phyloP scores from a whole-genome alignment of 1,140 invertebrate genomes.

The Panagrolaimus sp. region DNA sequence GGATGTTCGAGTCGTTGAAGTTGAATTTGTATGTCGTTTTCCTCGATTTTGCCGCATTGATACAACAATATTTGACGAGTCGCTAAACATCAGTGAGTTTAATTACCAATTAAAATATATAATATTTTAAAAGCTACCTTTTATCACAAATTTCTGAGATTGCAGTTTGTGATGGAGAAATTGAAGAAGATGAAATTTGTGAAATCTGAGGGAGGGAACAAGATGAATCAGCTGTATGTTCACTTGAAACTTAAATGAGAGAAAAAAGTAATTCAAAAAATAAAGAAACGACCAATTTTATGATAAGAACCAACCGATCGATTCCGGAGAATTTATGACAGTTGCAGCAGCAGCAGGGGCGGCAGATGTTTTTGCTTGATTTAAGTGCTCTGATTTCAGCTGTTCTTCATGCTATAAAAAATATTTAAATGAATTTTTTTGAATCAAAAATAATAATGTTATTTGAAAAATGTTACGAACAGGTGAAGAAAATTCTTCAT shows the following conservation, averaged over 20 bases:
- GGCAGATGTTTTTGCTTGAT: no score
- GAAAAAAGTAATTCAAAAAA: no score
- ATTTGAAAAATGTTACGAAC: neutral
- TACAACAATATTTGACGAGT: constrained; percentile 12
- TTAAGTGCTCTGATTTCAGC: no score
- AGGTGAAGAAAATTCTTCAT: constrained; percentile 7
- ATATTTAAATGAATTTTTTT: no score
- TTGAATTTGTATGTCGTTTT: constrained; percentile 8
- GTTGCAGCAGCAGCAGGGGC: no score
- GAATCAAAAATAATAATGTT: no score
- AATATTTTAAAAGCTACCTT: neutral
- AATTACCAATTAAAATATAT: neutral
- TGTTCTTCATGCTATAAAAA: no score
- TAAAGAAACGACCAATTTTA: no score
- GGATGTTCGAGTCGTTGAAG: constrained; percentile 19
- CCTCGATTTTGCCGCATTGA: neutral
- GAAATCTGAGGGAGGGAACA: constrained; percentile 10
- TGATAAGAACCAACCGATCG: no score
- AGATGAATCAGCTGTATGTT: neutral
- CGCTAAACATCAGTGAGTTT: neutral
- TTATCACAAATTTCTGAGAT: constrained; percentile 11
- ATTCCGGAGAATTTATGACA: no score
- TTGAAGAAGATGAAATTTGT: neutral
- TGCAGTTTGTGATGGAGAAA: neutral
- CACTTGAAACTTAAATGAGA: no score